These are phyloP conservation scores for Riparia riparia DNA, from an alignment of 2,113 vertebrate species.

Conservation along the genomic window DNA sequence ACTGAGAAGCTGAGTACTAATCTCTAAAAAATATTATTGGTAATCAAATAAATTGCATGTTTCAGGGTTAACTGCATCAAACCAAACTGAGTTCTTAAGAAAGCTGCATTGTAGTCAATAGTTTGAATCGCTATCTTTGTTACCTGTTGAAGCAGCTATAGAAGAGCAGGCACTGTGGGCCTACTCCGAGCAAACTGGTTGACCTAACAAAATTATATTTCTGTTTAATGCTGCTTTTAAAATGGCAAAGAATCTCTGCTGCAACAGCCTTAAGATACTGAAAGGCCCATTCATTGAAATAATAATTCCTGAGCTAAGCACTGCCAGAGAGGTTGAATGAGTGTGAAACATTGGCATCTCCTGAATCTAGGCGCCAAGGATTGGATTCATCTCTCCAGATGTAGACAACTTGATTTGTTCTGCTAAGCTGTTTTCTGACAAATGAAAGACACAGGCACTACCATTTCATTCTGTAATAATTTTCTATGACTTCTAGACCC, in stretches of 20 bases:
- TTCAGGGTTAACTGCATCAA: not conserved
- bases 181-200: accelerated
- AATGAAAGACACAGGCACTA: not conserved
- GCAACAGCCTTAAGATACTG: not conserved
- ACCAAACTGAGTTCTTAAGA: not conserved
- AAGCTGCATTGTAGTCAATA: not conserved
- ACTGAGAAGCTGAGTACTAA: not conserved
- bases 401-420: not conserved
- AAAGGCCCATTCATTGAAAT: not conserved
- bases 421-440: not conserved
- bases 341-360: not conserved
- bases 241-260: not conserved
- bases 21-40: not conserved
- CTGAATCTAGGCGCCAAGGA: not conserved
- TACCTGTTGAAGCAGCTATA: not conserved
- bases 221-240: not conserved
- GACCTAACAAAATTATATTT: not conserved
- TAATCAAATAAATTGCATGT: not conserved
- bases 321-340: not conserved
- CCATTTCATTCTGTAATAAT: not conserved
- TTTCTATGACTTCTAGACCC: not conserved
- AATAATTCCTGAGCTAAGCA: not conserved
- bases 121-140: not conserved
- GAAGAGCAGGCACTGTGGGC: not conserved
- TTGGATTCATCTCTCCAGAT: not conserved